Conservation (phyloP, 2,888 invertebrate species). For the Lithosia quadra region DNA sequence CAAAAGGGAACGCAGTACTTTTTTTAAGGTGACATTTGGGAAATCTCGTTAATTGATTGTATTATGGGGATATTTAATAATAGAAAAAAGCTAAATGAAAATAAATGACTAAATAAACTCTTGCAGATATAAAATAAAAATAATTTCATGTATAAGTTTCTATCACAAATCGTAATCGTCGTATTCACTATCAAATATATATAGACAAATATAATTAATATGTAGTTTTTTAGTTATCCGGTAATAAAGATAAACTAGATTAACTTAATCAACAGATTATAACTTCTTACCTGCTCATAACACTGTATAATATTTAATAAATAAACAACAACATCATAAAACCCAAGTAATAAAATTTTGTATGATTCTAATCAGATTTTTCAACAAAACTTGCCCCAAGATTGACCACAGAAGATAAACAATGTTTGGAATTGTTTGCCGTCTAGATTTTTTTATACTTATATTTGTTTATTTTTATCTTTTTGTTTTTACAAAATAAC, state of each 20-base stretch:
- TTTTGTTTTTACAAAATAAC: neutral
- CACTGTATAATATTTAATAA: neutral
- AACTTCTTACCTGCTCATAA: neutral
- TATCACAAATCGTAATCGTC: neutral
- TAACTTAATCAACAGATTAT: neutral
- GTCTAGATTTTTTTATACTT: neutral
- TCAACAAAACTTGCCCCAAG: neutral
- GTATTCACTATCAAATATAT: neutral
- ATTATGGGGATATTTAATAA: neutral
- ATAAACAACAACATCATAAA: neutral
- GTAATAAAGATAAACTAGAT: slow-evolving; percentile 2
- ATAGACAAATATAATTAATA: too few species aligned
- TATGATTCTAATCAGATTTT: slow-evolving; percentile 26
- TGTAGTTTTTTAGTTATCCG: neutral
- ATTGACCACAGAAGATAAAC: neutral
- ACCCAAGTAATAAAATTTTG: neutral
- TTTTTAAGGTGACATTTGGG: slow-evolving; percentile 51
- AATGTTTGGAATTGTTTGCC: neutral
- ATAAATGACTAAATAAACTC: neutral
- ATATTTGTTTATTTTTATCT: neutral
- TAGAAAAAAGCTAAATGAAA: neutral
- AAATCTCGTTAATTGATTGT: slow-evolving; percentile 28
- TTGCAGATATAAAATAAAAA: neutral
- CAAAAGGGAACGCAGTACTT: slow-evolving; percentile 47
- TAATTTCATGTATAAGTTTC: neutral